phyloP scores from a whole-genome alignment of 1,140 invertebrate species.

The Plutomurus gul region DNA sequence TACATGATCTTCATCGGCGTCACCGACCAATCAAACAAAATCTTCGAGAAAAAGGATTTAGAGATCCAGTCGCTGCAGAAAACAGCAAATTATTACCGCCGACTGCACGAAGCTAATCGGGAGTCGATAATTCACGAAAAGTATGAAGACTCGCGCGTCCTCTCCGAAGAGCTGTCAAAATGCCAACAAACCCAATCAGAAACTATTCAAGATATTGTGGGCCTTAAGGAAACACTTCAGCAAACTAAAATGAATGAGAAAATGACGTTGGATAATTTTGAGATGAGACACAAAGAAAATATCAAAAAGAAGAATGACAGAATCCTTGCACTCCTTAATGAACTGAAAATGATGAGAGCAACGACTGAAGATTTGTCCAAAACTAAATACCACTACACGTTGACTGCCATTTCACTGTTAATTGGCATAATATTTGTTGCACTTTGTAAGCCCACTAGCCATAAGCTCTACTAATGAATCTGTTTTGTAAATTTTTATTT shows the following conservation, averaged over 20 bases:
- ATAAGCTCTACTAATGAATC: no score
- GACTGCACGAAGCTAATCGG: neutral
- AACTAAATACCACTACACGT: no score
- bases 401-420: no score
- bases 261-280: neutral
- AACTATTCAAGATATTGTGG: neutral
- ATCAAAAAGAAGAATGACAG: neutral
- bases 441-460: no score
- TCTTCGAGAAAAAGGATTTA: neutral
- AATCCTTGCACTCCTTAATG: neutral
- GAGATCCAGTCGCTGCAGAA: neutral
- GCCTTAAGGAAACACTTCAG: neutral
- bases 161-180: neutral
- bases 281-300: no score
- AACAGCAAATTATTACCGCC: neutral
- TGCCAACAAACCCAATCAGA: neutral
- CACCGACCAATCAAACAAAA: neutral
- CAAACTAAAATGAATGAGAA: neutral
- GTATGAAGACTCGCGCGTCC: neutral
- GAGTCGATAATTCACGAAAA: neutral
- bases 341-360: neutral
- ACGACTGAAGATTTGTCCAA: neutral
- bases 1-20: neutral
- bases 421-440: no score
- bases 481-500: no score